phyloP scores from a whole-genome alignment of 2,113 vertebrate genomes.

The Tenebrosternarchus preto region DNA sequence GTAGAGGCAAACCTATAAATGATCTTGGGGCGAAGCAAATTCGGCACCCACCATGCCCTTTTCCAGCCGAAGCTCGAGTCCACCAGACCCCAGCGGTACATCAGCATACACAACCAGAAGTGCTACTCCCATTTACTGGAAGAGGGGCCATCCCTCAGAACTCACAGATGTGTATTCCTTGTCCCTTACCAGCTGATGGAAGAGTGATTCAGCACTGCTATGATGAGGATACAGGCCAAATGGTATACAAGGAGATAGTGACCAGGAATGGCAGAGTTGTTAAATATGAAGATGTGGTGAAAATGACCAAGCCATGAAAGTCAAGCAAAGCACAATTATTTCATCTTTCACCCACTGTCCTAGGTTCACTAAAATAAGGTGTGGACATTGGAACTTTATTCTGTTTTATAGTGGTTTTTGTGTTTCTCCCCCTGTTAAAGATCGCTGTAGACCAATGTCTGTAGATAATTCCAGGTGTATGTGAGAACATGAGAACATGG shows the following conservation, averaged over 20 bases:
- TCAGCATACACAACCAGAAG: background rate
- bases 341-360: too few relatives aligned
- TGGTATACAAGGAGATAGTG: constrained; percentile 68
- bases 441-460: background rate
- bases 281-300: constrained; percentile 64
- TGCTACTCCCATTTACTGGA: background rate
- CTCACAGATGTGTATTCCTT: constrained; percentile 34
- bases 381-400: background rate
- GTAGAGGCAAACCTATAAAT: background rate
- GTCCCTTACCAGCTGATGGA: constrained; percentile 34
- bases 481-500: background rate
- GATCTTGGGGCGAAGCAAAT: background rate
- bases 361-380: background rate
- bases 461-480: background rate
- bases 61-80: background rate
- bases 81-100: background rate
- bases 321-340: background rate
- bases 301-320: constrained; percentile 46
- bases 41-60: background rate
- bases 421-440: background rate
- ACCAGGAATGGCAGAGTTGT: constrained; percentile 65
- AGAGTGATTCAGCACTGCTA: constrained; percentile 48
- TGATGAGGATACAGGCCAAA: constrained; percentile 51
- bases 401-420: too few relatives aligned
- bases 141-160: background rate